Evolutionary conservation across 2,888 invertebrate genomes (phyloP).

Genomic region (Ophraella communa): DNA sequence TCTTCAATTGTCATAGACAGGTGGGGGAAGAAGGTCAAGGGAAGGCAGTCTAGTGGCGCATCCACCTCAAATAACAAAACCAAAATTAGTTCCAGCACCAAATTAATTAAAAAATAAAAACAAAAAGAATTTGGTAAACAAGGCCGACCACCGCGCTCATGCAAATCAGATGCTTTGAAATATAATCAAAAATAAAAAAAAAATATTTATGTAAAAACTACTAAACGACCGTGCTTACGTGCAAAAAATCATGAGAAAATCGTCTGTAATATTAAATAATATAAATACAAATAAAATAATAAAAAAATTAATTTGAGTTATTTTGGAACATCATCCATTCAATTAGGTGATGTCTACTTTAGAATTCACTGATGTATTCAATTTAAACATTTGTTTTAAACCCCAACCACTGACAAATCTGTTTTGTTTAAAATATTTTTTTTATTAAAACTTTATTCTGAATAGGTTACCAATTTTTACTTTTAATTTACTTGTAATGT

Average conservation of each 20-base stretch:
- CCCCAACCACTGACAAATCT: too few species aligned
- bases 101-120: constrained; percentile 34
- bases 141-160: constrained; percentile 28
- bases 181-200: neutral
- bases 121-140: too few species aligned
- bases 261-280: neutral
- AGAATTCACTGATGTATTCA: too few species aligned
- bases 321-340: too few species aligned
- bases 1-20: constrained; percentile 60
- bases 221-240: constrained; percentile 10
- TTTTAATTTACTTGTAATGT: too few species aligned
- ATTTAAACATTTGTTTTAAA: too few species aligned
- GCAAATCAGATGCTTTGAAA: constrained; percentile 9
- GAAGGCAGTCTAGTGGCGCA: constrained; percentile 64
- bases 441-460: too few species aligned
- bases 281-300: neutral
- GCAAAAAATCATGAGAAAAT: constrained; percentile 1
- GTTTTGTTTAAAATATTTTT: too few species aligned
- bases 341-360: too few species aligned
- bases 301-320: too few species aligned
- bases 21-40: constrained; percentile 60
- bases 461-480: too few species aligned
- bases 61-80: constrained; percentile 62
- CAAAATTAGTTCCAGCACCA: constrained; percentile 41
- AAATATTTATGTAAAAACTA: constrained; percentile 4